Evolutionary conservation across 2,888 invertebrate species (phyloP).

Genomic region (Mythimna albipuncta): DNA sequence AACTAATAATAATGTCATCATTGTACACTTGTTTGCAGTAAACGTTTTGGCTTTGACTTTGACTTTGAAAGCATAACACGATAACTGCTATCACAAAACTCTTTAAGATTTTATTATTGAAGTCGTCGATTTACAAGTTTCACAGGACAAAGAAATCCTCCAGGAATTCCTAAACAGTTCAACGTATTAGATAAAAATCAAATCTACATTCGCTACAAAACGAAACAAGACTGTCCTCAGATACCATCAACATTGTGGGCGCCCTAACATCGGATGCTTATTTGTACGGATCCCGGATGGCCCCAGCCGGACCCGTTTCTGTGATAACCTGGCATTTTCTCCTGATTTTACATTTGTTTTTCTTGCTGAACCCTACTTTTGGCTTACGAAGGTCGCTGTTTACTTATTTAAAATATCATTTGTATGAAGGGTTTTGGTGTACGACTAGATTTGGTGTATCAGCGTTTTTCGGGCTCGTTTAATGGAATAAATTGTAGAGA

Average conservation of each 20-base stretch:
- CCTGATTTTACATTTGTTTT: constrained; percentile 72
- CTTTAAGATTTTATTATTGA: neutral
- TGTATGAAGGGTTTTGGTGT: constrained; percentile 18
- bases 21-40: too few relatives aligned
- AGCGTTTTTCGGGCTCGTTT: constrained; percentile 23
- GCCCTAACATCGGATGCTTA: constrained; percentile 63
- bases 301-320: constrained; percentile 67
- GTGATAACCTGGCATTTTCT: constrained; percentile 72
- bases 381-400: constrained; percentile 41
- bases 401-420: constrained; percentile 72
- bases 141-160: neutral
- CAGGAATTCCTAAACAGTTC: constrained; percentile 13
- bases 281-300: constrained; percentile 64
- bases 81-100: neutral
- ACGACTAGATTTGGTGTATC: constrained; percentile 9
- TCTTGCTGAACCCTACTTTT: constrained; percentile 47
- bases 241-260: constrained; percentile 37
- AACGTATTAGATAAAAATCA: constrained; percentile 26
- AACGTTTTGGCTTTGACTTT: too few relatives aligned
- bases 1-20: too few relatives aligned
- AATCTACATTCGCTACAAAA: constrained; percentile 36
- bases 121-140: neutral
- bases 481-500: constrained; percentile 24
- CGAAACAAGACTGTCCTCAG: constrained; percentile 41
- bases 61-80: neutral